A percentile compares a stretch with the other conserved stretches of the same genome.
phyloP scores from a whole-genome alignment of 1,140 invertebrate genomes.

The Drosophila jambulina region DNA sequence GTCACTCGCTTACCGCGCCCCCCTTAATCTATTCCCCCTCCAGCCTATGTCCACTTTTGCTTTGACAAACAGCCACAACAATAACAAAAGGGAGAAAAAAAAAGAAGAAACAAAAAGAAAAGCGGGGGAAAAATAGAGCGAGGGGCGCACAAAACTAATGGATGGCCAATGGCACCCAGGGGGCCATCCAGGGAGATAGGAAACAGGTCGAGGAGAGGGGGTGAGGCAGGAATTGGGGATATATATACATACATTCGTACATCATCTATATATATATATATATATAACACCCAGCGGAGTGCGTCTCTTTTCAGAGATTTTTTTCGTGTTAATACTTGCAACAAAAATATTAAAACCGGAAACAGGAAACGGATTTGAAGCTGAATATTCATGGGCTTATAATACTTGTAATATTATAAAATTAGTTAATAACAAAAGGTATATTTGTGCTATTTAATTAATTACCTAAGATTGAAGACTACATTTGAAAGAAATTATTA shows the following conservation, averaged over 20 bases:
- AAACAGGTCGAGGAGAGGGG: neutral
- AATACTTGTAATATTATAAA: neutral
- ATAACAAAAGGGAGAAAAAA: constrained; percentile 15
- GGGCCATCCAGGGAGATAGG: constrained; percentile 44
- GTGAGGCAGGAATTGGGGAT: constrained; percentile 12
- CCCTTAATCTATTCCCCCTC: constrained; percentile 13
- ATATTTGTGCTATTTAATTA: neutral
- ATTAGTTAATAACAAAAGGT: neutral
- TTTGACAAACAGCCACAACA: constrained; percentile 45
- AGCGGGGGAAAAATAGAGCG: constrained; percentile 6
- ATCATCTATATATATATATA: neutral
- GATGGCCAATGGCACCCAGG: constrained; percentile 70
- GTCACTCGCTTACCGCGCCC: neutral
- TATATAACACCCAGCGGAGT: constrained; percentile 15
- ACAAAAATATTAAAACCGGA: constrained; percentile 8
- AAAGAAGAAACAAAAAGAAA: constrained; percentile 9
- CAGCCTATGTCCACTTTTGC: constrained; percentile 38
- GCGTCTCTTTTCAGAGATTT: constrained; percentile 19
- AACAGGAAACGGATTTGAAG: neutral
- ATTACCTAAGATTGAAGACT: too few relatives aligned
- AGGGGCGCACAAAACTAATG: constrained; percentile 54
- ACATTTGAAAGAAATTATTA: too few relatives aligned
- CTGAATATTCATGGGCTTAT: neutral
- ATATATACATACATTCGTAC: neutral
- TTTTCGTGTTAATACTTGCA: constrained; percentile 22